Conservation (phyloP, 2,888 invertebrate genomes). For the Lycia hirtaria region DNA sequence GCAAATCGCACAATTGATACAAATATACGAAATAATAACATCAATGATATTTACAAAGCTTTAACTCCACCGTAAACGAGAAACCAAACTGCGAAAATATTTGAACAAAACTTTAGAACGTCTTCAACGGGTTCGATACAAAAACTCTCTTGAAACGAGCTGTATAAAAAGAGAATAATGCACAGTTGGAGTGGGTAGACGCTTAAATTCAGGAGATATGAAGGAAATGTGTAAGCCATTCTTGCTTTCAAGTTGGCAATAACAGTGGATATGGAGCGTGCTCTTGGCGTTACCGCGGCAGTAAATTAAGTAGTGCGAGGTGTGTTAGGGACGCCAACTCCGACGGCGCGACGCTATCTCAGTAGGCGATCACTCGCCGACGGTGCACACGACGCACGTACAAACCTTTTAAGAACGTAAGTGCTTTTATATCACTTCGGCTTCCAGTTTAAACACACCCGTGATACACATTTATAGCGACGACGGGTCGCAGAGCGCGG, state of each 20-base stretch:
- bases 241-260: conserved; percentile 83
- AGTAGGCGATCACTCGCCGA: conserved; percentile 64
- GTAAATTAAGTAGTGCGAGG: conserved; percentile 76
- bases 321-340: conserved; percentile 55
- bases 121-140: conserved; percentile 43
- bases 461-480: conserved; percentile 29
- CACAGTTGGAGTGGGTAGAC: conserved; percentile 69
- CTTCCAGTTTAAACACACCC: conserved; percentile 48
- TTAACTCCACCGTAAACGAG: conserved; percentile 40
- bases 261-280: conserved; percentile 82
- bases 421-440: conserved; percentile 56
- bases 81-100: conserved; percentile 41
- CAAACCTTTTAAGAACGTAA: conserved; percentile 58
- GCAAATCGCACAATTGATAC: not conserved
- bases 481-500: conserved; percentile 7
- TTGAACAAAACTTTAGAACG: conserved; percentile 42
- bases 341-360: conserved; percentile 67
- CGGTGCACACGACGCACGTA: conserved; percentile 49
- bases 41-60: conserved; percentile 42
- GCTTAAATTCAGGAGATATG: conserved; percentile 77
- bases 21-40: conserved; percentile 22
- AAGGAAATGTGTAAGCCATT: conserved; percentile 80
- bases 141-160: conserved; percentile 49
- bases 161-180: conserved; percentile 67
- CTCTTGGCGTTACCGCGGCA: conserved; percentile 80